Conservation (phyloP, 2,113 vertebrate species). For the Ciconia maguari region DNA sequence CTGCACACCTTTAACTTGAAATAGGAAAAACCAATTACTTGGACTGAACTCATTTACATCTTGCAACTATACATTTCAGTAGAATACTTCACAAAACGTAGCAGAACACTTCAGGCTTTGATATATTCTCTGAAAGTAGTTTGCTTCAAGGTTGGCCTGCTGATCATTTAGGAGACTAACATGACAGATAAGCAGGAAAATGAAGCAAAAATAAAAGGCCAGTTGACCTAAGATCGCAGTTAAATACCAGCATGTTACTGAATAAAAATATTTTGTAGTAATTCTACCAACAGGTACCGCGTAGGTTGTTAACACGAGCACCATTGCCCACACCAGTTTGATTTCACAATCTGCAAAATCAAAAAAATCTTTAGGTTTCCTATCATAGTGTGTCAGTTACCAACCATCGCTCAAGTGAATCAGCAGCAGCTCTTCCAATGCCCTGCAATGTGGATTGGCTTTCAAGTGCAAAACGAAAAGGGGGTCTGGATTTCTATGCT, state of each 20-base stretch:
- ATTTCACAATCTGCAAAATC: not conserved
- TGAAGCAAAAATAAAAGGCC: not conserved
- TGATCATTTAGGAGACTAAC: not conserved
- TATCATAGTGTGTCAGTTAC: not conserved
- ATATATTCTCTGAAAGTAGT: not conserved
- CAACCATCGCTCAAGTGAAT: not conserved
- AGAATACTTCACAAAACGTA: not conserved
- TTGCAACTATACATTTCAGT: not conserved
- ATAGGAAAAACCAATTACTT: not conserved
- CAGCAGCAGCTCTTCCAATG: not conserved
- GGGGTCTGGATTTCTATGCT: not conserved
- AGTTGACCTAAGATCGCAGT: not conserved
- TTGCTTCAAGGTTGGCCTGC: not conserved
- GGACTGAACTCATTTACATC: not conserved
- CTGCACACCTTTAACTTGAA: not conserved
- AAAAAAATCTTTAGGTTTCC: not conserved
- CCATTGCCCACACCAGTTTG: not conserved
- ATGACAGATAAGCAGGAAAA: not conserved
- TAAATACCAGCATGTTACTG: not conserved
- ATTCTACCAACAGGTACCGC: not conserved
- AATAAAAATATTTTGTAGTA: not conserved
- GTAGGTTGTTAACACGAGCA: accelerated
- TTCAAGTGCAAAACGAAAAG: not conserved
- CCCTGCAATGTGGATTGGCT: not conserved
- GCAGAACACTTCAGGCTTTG: not conserved